These are phyloP conservation scores for Erpornis zantholeuca DNA, from an alignment of 2,113 vertebrate species.

Conservation along the genomic window DNA sequence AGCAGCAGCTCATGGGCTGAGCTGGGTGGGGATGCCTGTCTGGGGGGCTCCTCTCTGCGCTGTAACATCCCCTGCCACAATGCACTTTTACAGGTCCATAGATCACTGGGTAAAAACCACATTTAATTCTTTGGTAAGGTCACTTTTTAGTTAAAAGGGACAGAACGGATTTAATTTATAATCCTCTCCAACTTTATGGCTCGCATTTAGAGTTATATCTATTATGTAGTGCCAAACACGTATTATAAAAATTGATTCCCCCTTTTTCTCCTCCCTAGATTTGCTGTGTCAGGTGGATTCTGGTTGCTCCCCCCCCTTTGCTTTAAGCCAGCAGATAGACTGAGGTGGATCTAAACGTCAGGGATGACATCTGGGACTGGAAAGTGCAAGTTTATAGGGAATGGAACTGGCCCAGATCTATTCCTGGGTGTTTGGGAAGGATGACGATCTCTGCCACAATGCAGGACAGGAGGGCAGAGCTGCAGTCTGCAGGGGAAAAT, in stretches of 20 bases:
- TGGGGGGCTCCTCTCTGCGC: not conserved
- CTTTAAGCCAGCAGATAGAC: conserved; percentile 20
- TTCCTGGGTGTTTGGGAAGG: not conserved
- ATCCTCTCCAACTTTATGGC: conserved; percentile 63
- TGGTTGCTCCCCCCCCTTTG: not conserved
- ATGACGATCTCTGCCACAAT: not conserved
- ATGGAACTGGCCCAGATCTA: not conserved
- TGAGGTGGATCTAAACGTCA: not conserved
- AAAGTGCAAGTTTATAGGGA: not conserved
- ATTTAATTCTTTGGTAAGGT: conserved; percentile 59
- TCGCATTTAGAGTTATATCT: conserved; percentile 52
- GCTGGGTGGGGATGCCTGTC: not conserved
- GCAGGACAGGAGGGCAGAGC: not conserved
- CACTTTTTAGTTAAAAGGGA: conserved; percentile 65
- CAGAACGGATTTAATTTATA: conserved; percentile 62
- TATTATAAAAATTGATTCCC: conserved; percentile 63
- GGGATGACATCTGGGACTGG: not conserved
- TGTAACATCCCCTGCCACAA: not conserved
- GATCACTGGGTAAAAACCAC: conserved; percentile 38
- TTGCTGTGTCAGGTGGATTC: conserved; percentile 49
- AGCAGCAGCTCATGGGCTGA: not conserved
- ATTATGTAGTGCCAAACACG: conserved; percentile 48
- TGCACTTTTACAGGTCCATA: conserved; percentile 34
- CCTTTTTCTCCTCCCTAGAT: conserved; percentile 14
- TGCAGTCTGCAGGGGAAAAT: not conserved